These are phyloP conservation scores for Peromyscus maniculatus DNA, from an alignment of 2,113 vertebrate genomes.

Conservation along the genomic window DNA sequence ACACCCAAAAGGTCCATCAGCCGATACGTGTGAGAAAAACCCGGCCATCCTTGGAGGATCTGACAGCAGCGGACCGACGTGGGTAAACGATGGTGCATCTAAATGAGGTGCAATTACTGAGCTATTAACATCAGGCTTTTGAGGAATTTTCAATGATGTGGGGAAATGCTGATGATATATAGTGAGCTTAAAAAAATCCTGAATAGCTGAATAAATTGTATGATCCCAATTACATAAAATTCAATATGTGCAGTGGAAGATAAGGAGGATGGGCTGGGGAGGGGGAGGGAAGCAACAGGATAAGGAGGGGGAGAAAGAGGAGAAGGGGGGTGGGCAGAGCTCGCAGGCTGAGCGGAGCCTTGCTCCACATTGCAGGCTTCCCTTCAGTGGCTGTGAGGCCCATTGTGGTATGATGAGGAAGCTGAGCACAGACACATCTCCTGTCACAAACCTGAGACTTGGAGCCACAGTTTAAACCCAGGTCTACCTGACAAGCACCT, in stretches of 20 bases:
- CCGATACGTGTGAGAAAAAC: neutral
- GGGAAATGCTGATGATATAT: constrained; percentile 45
- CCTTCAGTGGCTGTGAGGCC: rapidly evolving
- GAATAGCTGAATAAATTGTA: constrained; percentile 15
- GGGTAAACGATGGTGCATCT: neutral
- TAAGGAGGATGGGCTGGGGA: neutral
- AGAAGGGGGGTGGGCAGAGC: neutral
- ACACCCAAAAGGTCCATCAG: rapidly evolving
- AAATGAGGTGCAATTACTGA: constrained; percentile 42
- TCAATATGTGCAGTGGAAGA: constrained; percentile 11
- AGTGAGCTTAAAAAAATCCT: neutral
- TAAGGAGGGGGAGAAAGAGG: rapidly evolving
- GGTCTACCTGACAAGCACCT: neutral
- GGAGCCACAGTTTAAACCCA: neutral
- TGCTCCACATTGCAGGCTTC: no score
- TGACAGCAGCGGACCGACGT: neutral
- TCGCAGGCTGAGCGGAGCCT: neutral
- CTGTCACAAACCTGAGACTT: neutral
- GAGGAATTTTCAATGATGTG: constrained; percentile 63
- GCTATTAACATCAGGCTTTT: constrained; percentile 63
- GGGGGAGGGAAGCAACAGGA: no score
- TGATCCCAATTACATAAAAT: constrained; percentile 46
- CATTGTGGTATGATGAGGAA: neutral
- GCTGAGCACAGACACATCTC: neutral
- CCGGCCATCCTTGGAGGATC: neutral